phyloP scores from a whole-genome alignment of 2,113 vertebrate genomes.

The Procavia capensis region DNA sequence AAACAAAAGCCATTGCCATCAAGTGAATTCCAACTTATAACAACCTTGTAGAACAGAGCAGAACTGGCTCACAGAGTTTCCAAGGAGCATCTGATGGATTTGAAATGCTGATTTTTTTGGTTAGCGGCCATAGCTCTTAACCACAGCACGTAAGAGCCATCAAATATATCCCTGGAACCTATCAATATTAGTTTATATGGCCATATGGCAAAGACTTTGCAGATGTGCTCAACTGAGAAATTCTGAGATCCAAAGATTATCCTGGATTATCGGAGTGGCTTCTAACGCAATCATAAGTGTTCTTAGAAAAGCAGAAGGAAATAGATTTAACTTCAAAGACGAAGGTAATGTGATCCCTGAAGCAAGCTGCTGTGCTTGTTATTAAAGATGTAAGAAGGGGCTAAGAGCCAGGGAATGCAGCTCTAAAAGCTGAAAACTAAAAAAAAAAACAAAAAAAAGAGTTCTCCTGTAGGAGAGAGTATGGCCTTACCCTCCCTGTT shows the following conservation, averaged over 20 bases:
- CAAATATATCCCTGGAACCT: neutral
- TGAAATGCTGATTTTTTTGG: too few relatives aligned
- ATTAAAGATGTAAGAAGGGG: too few relatives aligned
- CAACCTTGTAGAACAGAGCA: too few relatives aligned
- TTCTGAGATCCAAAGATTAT: neutral
- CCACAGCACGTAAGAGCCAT: too few relatives aligned
- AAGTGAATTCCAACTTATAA: too few relatives aligned
- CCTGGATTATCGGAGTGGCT: neutral
- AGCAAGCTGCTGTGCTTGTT: neutral
- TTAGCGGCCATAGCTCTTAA: too few relatives aligned
- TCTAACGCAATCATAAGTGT: neutral
- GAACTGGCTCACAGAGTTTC: too few relatives aligned
- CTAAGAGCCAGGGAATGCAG: neutral
- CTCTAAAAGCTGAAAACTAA: neutral
- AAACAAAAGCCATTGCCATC: too few relatives aligned
- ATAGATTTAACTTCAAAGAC: neutral
- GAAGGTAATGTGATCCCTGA: neutral
- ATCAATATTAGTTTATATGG: neutral
- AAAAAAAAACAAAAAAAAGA: neutral
- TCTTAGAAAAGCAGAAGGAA: neutral
- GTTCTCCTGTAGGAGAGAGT: neutral
- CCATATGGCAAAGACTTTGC: neutral
- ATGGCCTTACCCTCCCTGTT: neutral
- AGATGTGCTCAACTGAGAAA: neutral
- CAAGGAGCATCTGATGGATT: too few relatives aligned